These are phyloP conservation scores for Hippocampus guttulatus DNA, from an alignment of 2,113 vertebrate genomes.

Conservation along the genomic window DNA sequence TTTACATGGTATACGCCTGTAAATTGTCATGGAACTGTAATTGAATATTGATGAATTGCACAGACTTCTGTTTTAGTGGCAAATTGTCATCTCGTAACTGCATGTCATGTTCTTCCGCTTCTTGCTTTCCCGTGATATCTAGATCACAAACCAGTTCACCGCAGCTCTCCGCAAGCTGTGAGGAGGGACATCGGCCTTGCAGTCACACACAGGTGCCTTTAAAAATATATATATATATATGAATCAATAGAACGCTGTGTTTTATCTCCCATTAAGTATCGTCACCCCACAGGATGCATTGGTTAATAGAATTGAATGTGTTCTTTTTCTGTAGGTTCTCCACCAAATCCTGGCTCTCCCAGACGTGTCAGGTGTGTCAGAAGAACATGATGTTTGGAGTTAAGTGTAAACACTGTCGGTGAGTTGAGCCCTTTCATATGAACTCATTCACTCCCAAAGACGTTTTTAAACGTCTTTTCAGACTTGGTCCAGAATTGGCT, in stretches of 20 bases:
- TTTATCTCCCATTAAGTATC: not conserved
- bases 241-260: no score
- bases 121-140: conserved; percentile 11
- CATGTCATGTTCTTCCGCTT: not conserved
- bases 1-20: no score
- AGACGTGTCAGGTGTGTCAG: conserved; percentile 98
- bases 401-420: conserved; percentile 99
- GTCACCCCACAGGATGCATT: not conserved
- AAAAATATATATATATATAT: no score
- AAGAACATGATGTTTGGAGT: conserved; percentile 99
- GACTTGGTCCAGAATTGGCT: no score
- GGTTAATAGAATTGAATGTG: not conserved
- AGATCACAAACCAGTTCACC: conserved; percentile 79
- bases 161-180: conserved; percentile 87
- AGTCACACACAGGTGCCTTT: conserved; percentile 87
- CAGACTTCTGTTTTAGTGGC: not conserved
- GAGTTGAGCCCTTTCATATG: conserved; percentile 39
- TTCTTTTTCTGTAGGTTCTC: conserved; percentile 80
- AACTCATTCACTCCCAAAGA: no score
- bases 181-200: conserved; percentile 91
- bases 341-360: conserved; percentile 96
- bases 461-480: no score
- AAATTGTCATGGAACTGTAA: no score
- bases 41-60: no score
- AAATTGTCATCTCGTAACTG: not conserved